Percentiles rank a stretch among this genome's conserved stretches.
Evolutionary conservation across 2,113 vertebrate species (phyloP).

Genomic region (Trichomycterus rosablanca): DNA sequence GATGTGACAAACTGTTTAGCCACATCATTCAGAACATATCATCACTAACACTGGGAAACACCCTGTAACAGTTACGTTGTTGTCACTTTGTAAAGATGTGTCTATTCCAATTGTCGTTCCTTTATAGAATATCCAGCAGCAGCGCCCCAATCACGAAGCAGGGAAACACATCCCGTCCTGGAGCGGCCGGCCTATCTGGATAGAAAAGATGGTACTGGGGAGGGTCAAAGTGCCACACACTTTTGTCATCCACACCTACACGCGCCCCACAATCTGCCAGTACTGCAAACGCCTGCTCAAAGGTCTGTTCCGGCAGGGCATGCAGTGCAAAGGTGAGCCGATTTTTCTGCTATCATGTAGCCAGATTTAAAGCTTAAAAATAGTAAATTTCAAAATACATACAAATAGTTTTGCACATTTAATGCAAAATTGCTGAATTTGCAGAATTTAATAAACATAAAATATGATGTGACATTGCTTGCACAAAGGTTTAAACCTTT

Average conservation of each 20-base stretch:
- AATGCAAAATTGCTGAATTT: too few species aligned
- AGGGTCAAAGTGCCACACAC: conserved; percentile 97
- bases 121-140: conserved; percentile 32
- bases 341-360: too few species aligned
- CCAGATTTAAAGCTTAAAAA: too few species aligned
- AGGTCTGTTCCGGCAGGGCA: conserved; percentile 95
- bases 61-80: neutral
- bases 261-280: conserved; percentile 96
- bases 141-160: conserved; percentile 83
- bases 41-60: neutral
- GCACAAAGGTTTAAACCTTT: neutral
- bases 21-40: neutral
- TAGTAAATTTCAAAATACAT: too few species aligned
- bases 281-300: conserved; percentile 94
- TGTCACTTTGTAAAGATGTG: conserved; percentile 1
- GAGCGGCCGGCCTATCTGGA: conserved; percentile 97
- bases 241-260: conserved; percentile 96
- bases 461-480: too few species aligned
- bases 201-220: conserved; percentile 97
- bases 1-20: neutral
- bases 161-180: conserved; percentile 94
- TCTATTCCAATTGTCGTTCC: neutral
- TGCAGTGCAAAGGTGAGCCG: conserved; percentile 94
- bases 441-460: too few species aligned
- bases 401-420: too few species aligned